A percentile compares a stretch with the other conserved stretches of the same genome.
These are phyloP conservation scores for Spatula clypeata DNA, from an alignment of 2,797 vertebrate species.

Conservation along the genomic window DNA sequence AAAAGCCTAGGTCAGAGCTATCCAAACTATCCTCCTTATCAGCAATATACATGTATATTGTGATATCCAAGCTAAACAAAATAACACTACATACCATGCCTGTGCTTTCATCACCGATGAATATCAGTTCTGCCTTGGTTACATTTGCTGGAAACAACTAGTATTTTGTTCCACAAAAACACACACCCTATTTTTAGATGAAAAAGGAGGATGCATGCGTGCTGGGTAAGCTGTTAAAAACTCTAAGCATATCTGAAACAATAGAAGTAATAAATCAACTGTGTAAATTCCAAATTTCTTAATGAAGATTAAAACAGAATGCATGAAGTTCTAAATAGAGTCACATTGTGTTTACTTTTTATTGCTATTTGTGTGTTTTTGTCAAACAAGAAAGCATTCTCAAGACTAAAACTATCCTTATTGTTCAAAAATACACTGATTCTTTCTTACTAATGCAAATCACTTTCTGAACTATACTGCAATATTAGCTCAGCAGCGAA, in stretches of 20 bases:
- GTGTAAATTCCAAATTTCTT: not conserved
- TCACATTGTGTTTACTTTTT: not conserved
- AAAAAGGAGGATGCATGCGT: not conserved
- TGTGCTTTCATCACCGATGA: not conserved
- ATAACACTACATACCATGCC: not conserved
- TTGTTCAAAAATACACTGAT: not conserved
- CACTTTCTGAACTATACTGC: conserved; percentile 20
- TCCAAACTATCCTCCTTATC: not conserved
- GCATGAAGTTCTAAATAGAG: not conserved
- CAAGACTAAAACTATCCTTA: not conserved
- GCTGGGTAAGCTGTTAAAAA: not conserved
- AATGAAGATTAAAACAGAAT: not conserved
- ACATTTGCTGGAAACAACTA: not conserved
- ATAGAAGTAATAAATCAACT: not conserved
- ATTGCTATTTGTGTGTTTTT: not conserved
- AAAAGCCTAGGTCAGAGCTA: not conserved
- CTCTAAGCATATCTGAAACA: not conserved
- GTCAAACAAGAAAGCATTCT: not conserved
- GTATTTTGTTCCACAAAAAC: not conserved
- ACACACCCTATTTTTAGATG: not conserved
- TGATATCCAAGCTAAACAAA: not conserved
- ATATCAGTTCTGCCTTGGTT: not conserved
- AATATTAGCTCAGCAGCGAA: conserved; percentile 39
- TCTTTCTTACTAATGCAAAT: not conserved
- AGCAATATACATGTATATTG: not conserved